Conservation (phyloP, 2,797 vertebrate species). For the Esox lucius region DNA sequence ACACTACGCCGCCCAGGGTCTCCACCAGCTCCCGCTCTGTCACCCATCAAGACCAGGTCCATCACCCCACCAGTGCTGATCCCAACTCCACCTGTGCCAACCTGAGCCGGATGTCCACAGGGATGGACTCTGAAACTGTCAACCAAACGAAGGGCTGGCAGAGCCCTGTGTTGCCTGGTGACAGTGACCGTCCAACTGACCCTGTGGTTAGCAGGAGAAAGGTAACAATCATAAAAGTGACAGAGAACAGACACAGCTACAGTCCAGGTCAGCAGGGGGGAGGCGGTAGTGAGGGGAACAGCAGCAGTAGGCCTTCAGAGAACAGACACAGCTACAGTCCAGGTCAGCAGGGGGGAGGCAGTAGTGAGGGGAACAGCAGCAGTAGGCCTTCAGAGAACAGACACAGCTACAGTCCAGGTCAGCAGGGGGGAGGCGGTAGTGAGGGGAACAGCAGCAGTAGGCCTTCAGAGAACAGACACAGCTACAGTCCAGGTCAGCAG, state of each 20-base stretch:
- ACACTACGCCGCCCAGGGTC: not conserved
- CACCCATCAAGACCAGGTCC: not conserved
- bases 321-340: no score
- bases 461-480: constrained; percentile 9
- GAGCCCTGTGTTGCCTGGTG: not conserved
- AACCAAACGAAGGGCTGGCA: not conserved
- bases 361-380: no score
- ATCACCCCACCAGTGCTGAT: constrained; percentile 29
- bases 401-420: constrained; percentile 13
- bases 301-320: constrained; percentile 15
- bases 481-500: no score
- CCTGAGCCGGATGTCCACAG: constrained; percentile 54
- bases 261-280: constrained; percentile 16
- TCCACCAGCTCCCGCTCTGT: constrained; percentile 13
- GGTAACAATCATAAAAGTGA: constrained; percentile 58
- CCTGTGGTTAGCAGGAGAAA: constrained; percentile 61
- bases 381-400: no score
- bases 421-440: not conserved
- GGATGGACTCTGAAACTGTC: not conserved
- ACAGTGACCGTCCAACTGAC: constrained; percentile 1
- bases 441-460: not conserved
- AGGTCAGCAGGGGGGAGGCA: no score
- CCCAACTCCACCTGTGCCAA: constrained; percentile 27
- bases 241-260: constrained; percentile 52
- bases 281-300: not conserved